Evolutionary conservation across 1,140 invertebrate species (phyloP).

Genomic region (Aleiodes sp.): DNA sequence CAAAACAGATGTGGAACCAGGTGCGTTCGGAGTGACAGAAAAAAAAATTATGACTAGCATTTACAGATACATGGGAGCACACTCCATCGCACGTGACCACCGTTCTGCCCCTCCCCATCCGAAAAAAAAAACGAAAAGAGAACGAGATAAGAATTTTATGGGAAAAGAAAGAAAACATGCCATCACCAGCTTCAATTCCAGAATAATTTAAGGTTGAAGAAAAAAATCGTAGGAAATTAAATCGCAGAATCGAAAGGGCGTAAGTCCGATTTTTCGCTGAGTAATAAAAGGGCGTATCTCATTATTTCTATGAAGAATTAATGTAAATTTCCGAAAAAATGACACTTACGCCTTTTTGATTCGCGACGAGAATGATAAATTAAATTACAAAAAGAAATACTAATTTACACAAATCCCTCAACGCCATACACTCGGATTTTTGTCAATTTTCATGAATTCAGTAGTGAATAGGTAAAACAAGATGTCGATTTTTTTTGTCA

Average conservation of each 20-base stretch:
- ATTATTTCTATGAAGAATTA: no score
- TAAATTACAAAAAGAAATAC: slow-evolving; percentile 23
- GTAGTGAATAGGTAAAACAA: no score
- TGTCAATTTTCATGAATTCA: no score
- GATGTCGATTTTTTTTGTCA: no score
- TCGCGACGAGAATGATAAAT: no score
- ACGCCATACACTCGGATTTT: slow-evolving; percentile 20
- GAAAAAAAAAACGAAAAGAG: slow-evolving; percentile 5
- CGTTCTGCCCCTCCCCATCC: background rate
- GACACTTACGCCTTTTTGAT: no score
- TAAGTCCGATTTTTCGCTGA: no score
- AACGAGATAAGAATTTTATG: background rate
- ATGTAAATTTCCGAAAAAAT: no score
- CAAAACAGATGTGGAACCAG: slow-evolving; percentile 2
- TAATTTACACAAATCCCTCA: slow-evolving; percentile 15
- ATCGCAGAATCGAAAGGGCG: no score
- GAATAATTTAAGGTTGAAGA: slow-evolving; percentile 27
- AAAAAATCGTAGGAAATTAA: slow-evolving; percentile 16
- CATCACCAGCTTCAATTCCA: slow-evolving; percentile 26
- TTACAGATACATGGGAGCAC: slow-evolving; percentile 43
- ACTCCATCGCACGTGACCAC: slow-evolving; percentile 7
- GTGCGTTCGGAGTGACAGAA: slow-evolving; percentile 19
- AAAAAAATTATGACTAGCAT: slow-evolving; percentile 57
- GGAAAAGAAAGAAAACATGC: slow-evolving; percentile 18
- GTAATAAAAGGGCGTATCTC: no score